Evolutionary conservation across 2,888 invertebrate genomes (phyloP), one percentile per base, ranked within the genome.

Genomic region (Craniophora ligustri): DNA sequence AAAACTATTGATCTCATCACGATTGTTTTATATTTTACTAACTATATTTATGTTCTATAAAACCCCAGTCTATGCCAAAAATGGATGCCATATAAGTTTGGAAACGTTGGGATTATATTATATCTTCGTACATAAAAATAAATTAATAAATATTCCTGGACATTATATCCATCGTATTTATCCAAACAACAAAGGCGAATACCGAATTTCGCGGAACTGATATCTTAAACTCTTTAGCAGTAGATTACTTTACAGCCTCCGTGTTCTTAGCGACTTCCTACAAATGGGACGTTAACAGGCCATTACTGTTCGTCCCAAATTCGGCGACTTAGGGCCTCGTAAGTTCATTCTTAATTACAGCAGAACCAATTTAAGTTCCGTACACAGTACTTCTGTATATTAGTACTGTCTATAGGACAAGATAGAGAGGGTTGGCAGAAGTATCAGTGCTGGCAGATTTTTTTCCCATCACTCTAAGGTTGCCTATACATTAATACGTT

Each of bases 291-390:
- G 36, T 54, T 32, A 28, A 11, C 15, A 28, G 26, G 31, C 31
- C 28, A 35, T 42, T 35, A 28, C 5, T 11, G 21, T 28, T 45
- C 47, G 49, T 38, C 31, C 48, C 36, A 58, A 69, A 54, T 53
- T 42, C 15, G 4, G 5, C n/a, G 42, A 65, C 36, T 58, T 65
- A 28, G 18, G 26, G 21, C 28, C 28, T 46, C 28, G 41, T 49
- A 35, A 50, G 65, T 68, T 58, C 41, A 51, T 54, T 55, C 54
- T 47, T 72, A 64, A 70, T 70, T 64, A 68, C 30, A 23, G 28
- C n/a, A 38, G 31, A 57, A 60, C 42, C 36, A 68, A 72, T 72
- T 64, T 45, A 69, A 72, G 51, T 72, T 68, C n/a, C 2, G 44
- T 15, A 28, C 42, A 36, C 13, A 14, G 7, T 46, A 15, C 13